phyloP scores from a whole-genome alignment of 2,888 invertebrate species.

The Coenonympha glycerion region DNA sequence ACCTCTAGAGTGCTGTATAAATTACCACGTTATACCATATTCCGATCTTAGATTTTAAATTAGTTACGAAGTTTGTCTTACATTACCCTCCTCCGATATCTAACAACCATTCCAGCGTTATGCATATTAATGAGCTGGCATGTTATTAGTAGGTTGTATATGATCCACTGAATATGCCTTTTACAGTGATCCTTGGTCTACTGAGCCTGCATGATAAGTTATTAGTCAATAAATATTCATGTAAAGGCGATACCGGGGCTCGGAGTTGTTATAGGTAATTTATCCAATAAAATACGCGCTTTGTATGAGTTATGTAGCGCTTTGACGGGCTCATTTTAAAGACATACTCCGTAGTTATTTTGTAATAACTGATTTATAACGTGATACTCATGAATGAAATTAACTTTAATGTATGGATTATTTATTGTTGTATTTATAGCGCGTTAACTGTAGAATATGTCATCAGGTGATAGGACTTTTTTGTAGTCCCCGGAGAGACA shows the following conservation, averaged over 20 bases:
- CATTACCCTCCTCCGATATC: conserved; percentile 52
- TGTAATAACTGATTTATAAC: background rate
- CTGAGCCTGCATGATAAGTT: conserved; percentile 35
- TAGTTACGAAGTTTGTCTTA: conserved; percentile 64
- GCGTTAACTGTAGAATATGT: too few relatives aligned
- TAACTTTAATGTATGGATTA: background rate
- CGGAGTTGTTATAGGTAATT: conserved; percentile 24
- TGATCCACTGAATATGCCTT: conserved; percentile 37
- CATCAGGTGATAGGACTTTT: too few relatives aligned
- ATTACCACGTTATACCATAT: conserved; percentile 35
- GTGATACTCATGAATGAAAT: too few relatives aligned
- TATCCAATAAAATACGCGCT: conserved; percentile 23
- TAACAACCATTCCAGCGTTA: conserved; percentile 58
- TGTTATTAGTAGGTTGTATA: conserved; percentile 48
- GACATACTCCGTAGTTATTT: conserved; percentile 6
- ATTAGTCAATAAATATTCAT: conserved; percentile 39
- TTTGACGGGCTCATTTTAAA: conserved; percentile 17
- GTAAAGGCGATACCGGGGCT: conserved; percentile 24
- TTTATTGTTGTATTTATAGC: background rate
- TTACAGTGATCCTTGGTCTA: conserved; percentile 37
- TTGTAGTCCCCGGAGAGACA: too few relatives aligned
- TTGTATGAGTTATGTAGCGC: conserved; percentile 14
- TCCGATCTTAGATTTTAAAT: conserved; percentile 59
- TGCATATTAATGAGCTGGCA: conserved; percentile 65
- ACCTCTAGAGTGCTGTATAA: conserved; percentile 13